These are phyloP conservation scores for Salvelinus fontinalis DNA, from an alignment of 2,113 vertebrate genomes.

Conservation along the genomic window DNA sequence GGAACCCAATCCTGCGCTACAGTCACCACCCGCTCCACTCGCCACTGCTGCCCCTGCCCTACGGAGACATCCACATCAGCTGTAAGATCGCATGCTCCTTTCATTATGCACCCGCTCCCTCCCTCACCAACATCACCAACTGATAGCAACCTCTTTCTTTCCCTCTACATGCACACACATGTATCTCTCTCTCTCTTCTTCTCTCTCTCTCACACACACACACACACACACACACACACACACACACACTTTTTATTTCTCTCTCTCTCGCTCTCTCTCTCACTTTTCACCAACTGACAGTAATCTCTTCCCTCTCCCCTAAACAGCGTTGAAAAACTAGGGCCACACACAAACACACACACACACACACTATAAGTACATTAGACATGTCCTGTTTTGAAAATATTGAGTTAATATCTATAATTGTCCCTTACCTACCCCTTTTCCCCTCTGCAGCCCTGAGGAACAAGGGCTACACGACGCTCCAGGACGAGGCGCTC, in stretches of 20 bases:
- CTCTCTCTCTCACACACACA: too few relatives aligned
- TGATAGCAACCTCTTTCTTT: too few relatives aligned
- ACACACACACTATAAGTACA: neutral
- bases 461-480: slow-evolving; percentile 86
- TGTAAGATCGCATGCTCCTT: slow-evolving; percentile 66
- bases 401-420: neutral
- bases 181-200: too few relatives aligned
- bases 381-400: too few relatives aligned
- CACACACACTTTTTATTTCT: too few relatives aligned
- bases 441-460: slow-evolving; percentile 64
- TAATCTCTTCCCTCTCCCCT: too few relatives aligned
- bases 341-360: neutral
- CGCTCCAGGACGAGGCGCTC: slow-evolving; percentile 92
- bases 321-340: too few relatives aligned
- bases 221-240: too few relatives aligned
- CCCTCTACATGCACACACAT: too few relatives aligned
- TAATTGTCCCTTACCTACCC: neutral
- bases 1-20: slow-evolving; percentile 95
- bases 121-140: neutral
- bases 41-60: slow-evolving; percentile 90
- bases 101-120: neutral
- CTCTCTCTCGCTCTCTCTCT: too few relatives aligned
- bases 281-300: too few relatives aligned
- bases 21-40: slow-evolving; percentile 92
- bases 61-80: slow-evolving; percentile 88